A percentile compares a stretch with the other conserved stretches of the same genome.
phyloP scores from a whole-genome alignment of 2,888 invertebrate species.

The Drosophila mayaguana region DNA sequence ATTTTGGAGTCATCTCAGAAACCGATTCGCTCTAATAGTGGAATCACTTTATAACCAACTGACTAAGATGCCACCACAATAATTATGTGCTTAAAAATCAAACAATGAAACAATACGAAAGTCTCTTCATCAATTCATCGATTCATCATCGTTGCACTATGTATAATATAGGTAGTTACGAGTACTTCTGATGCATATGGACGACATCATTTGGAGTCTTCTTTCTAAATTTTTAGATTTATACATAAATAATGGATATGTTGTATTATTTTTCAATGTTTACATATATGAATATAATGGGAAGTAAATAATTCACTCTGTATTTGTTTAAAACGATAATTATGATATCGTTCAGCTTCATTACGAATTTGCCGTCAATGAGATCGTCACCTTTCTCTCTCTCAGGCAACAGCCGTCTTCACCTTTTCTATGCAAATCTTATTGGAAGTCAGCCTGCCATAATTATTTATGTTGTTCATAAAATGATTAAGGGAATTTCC shows the following conservation, averaged over 20 bases:
- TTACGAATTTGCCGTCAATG: neutral
- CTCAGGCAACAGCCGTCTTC: neutral
- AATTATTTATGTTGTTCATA: neutral
- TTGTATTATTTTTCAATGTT: constrained; percentile 1
- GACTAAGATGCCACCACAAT: constrained; percentile 24
- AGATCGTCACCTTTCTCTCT: neutral
- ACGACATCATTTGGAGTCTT: constrained; percentile 28
- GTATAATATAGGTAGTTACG: neutral
- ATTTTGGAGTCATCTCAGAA: constrained; percentile 10
- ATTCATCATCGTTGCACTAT: constrained; percentile 9
- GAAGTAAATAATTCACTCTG: neutral
- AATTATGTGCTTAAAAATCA: neutral
- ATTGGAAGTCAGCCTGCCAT: neutral
- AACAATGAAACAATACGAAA: constrained; percentile 11
- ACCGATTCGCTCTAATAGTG: neutral
- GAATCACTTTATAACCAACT: neutral
- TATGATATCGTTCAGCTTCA: neutral
- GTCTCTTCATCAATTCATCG: constrained; percentile 2
- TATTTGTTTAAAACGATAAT: neutral
- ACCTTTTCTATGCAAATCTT: neutral
- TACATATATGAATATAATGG: neutral
- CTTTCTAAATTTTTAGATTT: constrained; percentile 31
- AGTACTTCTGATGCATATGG: constrained; percentile 29
- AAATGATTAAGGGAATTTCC: neutral
- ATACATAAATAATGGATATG: constrained; percentile 26